Evolutionary conservation across 2,888 invertebrate species (phyloP).

Genomic region (Acanthoscelides obtectus): DNA sequence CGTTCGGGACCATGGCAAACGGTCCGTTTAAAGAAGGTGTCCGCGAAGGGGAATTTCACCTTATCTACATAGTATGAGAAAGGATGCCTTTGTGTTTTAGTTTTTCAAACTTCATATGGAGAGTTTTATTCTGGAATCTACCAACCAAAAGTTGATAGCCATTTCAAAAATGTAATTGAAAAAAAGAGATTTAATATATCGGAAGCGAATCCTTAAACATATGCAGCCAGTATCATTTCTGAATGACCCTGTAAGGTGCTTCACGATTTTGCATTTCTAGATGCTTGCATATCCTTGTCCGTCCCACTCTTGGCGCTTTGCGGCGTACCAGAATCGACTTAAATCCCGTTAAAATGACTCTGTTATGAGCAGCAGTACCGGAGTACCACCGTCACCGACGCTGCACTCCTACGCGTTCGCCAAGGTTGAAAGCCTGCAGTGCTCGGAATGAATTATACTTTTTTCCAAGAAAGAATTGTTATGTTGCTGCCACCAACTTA

Average conservation of each 20-base stretch:
- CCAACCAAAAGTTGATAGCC: no score
- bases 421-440: background rate
- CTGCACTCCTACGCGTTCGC: background rate
- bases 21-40: no score
- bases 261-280: background rate
- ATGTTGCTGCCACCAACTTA: background rate
- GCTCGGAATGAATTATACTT: background rate
- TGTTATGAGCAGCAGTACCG: background rate
- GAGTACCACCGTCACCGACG: background rate
- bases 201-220: no score
- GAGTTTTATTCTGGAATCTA: no score
- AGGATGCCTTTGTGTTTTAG: no score
- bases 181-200: no score
- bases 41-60: no score
- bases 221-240: no score
- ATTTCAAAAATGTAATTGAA: no score
- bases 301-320: background rate
- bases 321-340: background rate
- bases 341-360: background rate
- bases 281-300: background rate
- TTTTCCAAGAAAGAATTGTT: background rate
- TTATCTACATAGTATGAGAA: no score
- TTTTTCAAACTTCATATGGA: no score
- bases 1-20: no score
- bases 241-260: background rate